Conservation (phyloP, 2,113 vertebrate genomes). For the Guaruba guarouba region DNA sequence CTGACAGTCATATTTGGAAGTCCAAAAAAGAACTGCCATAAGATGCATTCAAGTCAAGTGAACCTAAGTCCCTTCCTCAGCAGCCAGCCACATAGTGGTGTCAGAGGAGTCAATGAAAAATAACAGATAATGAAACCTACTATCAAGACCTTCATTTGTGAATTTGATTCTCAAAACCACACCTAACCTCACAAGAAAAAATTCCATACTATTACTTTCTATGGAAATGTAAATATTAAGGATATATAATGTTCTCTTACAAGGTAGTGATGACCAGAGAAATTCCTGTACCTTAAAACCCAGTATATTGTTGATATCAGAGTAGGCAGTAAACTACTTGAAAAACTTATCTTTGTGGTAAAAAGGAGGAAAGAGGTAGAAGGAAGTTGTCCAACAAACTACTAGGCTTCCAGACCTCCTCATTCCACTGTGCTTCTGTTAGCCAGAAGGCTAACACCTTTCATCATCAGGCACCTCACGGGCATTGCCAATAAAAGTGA, state of each 20-base stretch:
- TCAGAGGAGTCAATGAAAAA: not conserved
- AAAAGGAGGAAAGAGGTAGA: not conserved
- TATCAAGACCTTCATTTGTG: not conserved
- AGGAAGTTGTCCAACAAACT: not conserved
- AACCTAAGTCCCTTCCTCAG: not conserved
- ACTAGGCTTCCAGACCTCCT: not conserved
- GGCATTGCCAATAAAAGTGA: fast-evolving
- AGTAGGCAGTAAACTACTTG: not conserved
- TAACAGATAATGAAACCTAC: not conserved
- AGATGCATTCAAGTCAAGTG: not conserved
- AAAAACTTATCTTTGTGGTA: not conserved
- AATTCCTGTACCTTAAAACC: not conserved
- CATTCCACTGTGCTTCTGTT: not conserved
- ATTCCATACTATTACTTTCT: not conserved
- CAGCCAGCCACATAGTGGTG: not conserved
- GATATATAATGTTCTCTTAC: not conserved
- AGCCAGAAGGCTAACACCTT: not conserved
- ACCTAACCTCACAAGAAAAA: not conserved
- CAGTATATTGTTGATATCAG: not conserved
- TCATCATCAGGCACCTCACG: not conserved
- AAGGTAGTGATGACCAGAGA: not conserved
- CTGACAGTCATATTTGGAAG: not conserved
- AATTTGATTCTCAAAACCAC: not conserved
- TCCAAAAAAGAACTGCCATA: not conserved
- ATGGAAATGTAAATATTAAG: not conserved